Evolutionary conservation across 2,797 vertebrate species (phyloP).

Genomic region (Microchirus variegatus): DNA sequence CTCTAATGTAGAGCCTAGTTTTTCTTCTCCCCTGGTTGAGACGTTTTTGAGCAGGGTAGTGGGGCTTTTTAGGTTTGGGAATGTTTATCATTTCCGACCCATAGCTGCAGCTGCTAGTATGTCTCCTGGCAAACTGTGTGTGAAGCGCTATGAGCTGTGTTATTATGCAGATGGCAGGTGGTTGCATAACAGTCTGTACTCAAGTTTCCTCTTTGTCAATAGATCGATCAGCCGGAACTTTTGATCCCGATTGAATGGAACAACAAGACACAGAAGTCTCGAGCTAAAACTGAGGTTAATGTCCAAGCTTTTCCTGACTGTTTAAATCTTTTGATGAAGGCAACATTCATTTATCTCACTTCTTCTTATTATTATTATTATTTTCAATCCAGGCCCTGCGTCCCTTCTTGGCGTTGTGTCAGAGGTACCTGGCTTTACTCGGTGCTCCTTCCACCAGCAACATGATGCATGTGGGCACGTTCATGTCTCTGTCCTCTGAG

Average conservation of each 20-base stretch:
- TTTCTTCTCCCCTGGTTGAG: too few species aligned
- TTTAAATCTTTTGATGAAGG: slow-evolving; percentile 6
- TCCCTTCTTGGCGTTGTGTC: slow-evolving; percentile 51
- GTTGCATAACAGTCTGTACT: neutral
- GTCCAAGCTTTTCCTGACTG: slow-evolving; percentile 1
- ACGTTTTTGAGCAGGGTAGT: too few species aligned
- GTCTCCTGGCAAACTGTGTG: too few species aligned
- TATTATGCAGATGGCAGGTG: too few species aligned
- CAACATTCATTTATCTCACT: neutral
- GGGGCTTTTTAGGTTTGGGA: too few species aligned
- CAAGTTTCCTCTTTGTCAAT: slow-evolving; percentile 33
- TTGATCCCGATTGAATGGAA: slow-evolving; percentile 86
- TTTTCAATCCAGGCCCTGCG: slow-evolving; percentile 62
- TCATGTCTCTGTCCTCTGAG: slow-evolving; percentile 77
- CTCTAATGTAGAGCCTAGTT: too few species aligned
- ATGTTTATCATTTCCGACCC: too few species aligned
- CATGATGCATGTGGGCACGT: slow-evolving; percentile 77
- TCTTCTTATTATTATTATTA: too few species aligned
- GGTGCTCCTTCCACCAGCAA: slow-evolving; percentile 72
- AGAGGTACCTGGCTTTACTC: slow-evolving; percentile 80
- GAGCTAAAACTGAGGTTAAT: slow-evolving; percentile 81
- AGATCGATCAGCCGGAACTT: slow-evolving; percentile 95
- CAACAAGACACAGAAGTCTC: slow-evolving; percentile 73
- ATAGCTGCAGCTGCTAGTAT: too few species aligned
- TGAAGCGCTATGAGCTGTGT: too few species aligned